Evolutionary conservation across 2,888 invertebrate species (phyloP).

Genomic region (Scrobipalpa costella): DNA sequence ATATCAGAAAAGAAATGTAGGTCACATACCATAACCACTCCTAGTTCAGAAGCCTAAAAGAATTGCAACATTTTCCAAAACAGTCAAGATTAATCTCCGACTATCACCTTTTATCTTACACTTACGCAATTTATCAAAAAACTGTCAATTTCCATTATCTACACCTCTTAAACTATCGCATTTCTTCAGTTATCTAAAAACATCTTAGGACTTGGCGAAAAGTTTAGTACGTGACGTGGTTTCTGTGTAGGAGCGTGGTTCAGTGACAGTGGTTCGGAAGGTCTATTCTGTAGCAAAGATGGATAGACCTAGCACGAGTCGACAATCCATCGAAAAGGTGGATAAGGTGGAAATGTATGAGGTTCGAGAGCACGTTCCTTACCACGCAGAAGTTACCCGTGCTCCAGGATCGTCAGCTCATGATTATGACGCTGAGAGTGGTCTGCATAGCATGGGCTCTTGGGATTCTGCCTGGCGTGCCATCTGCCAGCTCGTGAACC

Average conservation of each 20-base stretch:
- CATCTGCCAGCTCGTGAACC: constrained; percentile 69
- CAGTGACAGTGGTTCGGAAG: constrained; percentile 49
- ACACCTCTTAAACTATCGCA: constrained; percentile 54
- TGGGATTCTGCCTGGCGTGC: constrained; percentile 72
- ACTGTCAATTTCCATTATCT: constrained; percentile 59
- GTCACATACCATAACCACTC: constrained; percentile 37
- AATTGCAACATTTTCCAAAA: constrained; percentile 59
- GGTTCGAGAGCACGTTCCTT: constrained; percentile 73
- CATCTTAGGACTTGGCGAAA: constrained; percentile 37
- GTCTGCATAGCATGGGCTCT: constrained; percentile 49
- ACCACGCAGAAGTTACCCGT: constrained; percentile 68
- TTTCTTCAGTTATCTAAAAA: constrained; percentile 58
- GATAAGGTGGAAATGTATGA: constrained; percentile 73
- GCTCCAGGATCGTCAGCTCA: constrained; percentile 49
- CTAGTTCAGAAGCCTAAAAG: constrained; percentile 40
- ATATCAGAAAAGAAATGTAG: constrained; percentile 18
- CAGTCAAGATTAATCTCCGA: constrained; percentile 53
- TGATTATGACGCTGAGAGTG: constrained; percentile 70
- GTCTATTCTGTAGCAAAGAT: constrained; percentile 53
- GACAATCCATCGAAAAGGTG: constrained; percentile 62
- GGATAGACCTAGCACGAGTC: constrained; percentile 73
- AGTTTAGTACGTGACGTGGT: constrained; percentile 51
- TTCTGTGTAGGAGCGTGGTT: constrained; percentile 49
- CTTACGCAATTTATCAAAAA: constrained; percentile 74
- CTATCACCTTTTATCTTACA: constrained; percentile 47